Conservation (phyloP, 2,888 invertebrate species). For the Scaeva pyrastri region DNA sequence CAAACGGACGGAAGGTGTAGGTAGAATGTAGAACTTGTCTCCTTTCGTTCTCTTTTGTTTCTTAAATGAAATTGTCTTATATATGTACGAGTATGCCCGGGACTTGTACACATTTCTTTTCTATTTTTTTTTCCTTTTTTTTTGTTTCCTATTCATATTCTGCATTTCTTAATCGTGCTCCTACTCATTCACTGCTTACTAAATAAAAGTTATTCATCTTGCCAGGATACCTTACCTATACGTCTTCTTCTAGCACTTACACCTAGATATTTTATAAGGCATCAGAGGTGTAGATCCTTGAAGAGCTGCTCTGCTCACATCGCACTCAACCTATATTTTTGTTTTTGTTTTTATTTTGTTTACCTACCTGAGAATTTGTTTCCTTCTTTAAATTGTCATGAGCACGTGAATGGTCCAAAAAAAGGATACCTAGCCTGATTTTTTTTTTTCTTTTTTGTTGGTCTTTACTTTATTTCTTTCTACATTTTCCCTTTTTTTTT, state of each 20-base stretch:
- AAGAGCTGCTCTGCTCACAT: conserved; percentile 63
- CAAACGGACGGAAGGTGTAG: conserved; percentile 56
- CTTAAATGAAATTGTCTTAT: conserved; percentile 61
- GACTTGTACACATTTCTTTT: not conserved
- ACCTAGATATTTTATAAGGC: too few species aligned
- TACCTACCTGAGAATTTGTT: conserved; percentile 64
- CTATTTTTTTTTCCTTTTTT: not conserved
- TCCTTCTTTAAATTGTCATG: conserved; percentile 70
- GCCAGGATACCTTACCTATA: conserved; percentile 13
- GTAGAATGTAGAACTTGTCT: conserved; percentile 55
- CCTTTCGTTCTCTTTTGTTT: conserved; percentile 31
- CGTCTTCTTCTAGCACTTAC: not conserved
- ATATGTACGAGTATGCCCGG: not conserved
- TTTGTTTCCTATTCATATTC: not conserved
- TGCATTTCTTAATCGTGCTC: conserved; percentile 28
- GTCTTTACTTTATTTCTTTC: not conserved
- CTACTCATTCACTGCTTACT: conserved; percentile 47
- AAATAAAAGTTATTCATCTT: conserved; percentile 67
- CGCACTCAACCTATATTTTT: conserved; percentile 63
- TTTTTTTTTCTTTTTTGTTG: too few species aligned
- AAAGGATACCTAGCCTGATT: not conserved
- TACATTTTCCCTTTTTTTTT: too few species aligned
- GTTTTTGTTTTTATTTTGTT: conserved; percentile 60
- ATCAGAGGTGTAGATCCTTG: conserved; percentile 38
- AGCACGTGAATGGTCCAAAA: conserved; percentile 67